Evolutionary conservation across 2,113 vertebrate species (phyloP), one percentile per base, ranked within the genome.

Genomic region (Calidris pygmaea): DNA sequence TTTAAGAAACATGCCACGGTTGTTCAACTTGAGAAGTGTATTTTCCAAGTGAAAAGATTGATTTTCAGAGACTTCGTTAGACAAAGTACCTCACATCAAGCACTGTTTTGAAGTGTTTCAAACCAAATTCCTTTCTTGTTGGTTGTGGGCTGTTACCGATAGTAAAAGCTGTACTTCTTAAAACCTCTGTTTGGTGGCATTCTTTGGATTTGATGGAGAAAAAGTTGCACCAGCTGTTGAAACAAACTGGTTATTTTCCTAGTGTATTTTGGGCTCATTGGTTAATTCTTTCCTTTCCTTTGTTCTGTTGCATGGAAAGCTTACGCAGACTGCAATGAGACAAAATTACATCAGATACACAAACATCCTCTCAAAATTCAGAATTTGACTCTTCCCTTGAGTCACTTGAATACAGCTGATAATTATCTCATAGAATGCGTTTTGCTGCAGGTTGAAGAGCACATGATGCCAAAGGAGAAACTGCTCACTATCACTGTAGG

Each of bases 361-460:
- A 94, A 63, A 85, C 48, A 84, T 63, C 87, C 80, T 95, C 90
- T 87, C 85, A 94, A 74, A 89, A 94, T 90, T 80, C 89, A 82
- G 37, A 89, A 29, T 74, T 93, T 3, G 1, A 35, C 3, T 23
- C 34, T 73, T 75, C 66, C 78, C 68, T 53, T 84, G 79, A 97
- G 60, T 85, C 65, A 82, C 94, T 75, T 53, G 35, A 85, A 87
- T 82, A 56, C 79, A 82, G 70, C 73, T 84, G 52, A 74, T 96
- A 75, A 87, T 97, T 95, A 93, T 53, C 91, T 87, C 73, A 60
- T 22, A 37, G 50, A 83, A 85, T 39, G 80, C 3, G 30, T 34
- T 95, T 91, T 89, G 72, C 92, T 91, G 39, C 17, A 32, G 53
- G n/a, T 81, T 75, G 87, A 94, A 90, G 29, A 92, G 77, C 52